These are phyloP conservation scores for Gallinago paraguaiae DNA, from an alignment of 2,113 vertebrate species.

Conservation along the genomic window DNA sequence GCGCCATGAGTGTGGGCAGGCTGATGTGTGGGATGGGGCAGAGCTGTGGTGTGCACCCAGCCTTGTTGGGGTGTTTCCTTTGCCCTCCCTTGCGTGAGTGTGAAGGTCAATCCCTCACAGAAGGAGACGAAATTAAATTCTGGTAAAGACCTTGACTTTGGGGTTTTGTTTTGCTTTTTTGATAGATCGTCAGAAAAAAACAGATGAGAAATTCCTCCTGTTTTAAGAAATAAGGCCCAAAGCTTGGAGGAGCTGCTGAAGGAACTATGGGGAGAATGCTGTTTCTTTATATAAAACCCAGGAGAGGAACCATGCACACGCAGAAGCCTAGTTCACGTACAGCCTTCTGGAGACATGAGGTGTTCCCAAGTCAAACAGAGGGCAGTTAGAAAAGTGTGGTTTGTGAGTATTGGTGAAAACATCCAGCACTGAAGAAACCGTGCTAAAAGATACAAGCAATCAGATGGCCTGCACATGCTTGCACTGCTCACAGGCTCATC, in stretches of 20 bases:
- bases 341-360: not conserved
- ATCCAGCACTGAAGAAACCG: not conserved
- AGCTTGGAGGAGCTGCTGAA: not conserved
- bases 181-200: not conserved
- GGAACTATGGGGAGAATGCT: not conserved
- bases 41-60: accelerated
- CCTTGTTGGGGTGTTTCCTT: not conserved
- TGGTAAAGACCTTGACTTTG: not conserved
- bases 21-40: not conserved
- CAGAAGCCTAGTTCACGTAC: not conserved
- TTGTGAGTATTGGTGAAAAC: not conserved
- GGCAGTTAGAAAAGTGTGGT: not conserved
- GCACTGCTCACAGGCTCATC: not conserved
- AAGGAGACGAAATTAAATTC: not conserved
- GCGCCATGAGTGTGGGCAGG: not conserved
- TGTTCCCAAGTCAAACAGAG: not conserved
- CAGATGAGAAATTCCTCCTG: not conserved
- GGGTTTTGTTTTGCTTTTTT: not conserved
- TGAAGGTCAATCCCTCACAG: not conserved
- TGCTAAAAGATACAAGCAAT: not conserved
- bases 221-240: not conserved
- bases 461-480: not conserved
- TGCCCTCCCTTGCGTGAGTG: not conserved
- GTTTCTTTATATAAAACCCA: not conserved
- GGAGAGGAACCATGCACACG: not conserved